phyloP scores from a whole-genome alignment of 1,140 invertebrate genomes.

The Mercenaria mercenaria region DNA sequence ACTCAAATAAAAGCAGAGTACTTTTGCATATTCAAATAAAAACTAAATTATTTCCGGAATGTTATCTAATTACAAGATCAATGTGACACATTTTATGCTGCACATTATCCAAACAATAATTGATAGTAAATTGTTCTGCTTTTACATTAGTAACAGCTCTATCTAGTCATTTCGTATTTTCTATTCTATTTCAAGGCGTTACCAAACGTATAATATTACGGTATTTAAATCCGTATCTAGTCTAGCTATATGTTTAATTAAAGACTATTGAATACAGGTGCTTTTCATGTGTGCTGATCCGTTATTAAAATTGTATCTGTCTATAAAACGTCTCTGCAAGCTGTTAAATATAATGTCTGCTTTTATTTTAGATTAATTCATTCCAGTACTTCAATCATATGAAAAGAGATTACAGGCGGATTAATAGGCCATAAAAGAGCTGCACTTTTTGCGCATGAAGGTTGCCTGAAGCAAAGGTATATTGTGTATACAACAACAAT shows the following conservation, averaged over 20 bases:
- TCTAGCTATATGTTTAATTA: neutral
- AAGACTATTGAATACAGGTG: slow-evolving; percentile 11
- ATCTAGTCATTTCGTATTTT: neutral
- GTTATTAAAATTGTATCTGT: too few relatives aligned
- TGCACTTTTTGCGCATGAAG: too few relatives aligned
- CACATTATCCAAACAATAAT: neutral
- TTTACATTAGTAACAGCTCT: neutral
- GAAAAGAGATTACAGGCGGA: too few relatives aligned
- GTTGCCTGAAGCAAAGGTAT: too few relatives aligned
- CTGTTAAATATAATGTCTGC: too few relatives aligned
- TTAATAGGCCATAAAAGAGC: too few relatives aligned
- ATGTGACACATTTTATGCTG: neutral
- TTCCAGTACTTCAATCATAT: too few relatives aligned
- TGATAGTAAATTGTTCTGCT: neutral
- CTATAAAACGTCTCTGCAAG: too few relatives aligned
- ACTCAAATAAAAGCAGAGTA: too few relatives aligned
- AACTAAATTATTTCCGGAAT: neutral
- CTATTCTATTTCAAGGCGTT: neutral
- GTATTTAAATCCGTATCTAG: neutral
- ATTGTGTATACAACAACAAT: too few relatives aligned
- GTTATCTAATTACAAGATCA: neutral
- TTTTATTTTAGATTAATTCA: too few relatives aligned
- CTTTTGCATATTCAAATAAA: too few relatives aligned
- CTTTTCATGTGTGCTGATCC: neutral
- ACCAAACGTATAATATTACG: neutral